phyloP scores from a whole-genome alignment of 2,797 vertebrate genomes.

The Heliangelus exortis region DNA sequence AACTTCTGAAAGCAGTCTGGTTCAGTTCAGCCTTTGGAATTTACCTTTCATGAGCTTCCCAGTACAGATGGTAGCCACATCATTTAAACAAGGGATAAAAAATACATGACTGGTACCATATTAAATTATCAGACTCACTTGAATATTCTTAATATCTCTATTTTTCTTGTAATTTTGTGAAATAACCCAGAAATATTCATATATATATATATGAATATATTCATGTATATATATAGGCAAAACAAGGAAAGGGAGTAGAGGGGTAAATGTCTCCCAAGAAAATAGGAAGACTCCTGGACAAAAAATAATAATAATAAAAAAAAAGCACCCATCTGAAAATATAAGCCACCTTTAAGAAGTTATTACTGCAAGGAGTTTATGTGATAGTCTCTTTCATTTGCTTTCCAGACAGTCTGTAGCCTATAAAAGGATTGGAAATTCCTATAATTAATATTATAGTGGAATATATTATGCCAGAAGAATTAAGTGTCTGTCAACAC shows the following conservation, averaged over 20 bases:
- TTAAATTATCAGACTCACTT: neutral
- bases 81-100: neutral
- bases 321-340: neutral
- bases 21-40: neutral
- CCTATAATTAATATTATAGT: slow-evolving; percentile 31
- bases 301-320: no score
- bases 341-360: neutral
- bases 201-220: no score
- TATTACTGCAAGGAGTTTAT: neutral
- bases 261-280: neutral
- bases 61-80: neutral
- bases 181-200: neutral
- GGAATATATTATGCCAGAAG: slow-evolving; percentile 35
- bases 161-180: neutral
- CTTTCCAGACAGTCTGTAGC: neutral
- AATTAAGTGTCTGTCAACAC: slow-evolving; percentile 28
- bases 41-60: neutral
- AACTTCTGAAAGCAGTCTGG: neutral
- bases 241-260: no score
- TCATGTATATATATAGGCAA: no score
- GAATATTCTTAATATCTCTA: neutral
- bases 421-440: slow-evolving; percentile 55
- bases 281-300: neutral
- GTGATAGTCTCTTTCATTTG: slow-evolving; percentile 1
- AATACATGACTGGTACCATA: neutral